Evolutionary conservation across 2,888 invertebrate species (phyloP), one percentile per base, ranked within the genome.

Genomic region (Mythimna vitellina): DNA sequence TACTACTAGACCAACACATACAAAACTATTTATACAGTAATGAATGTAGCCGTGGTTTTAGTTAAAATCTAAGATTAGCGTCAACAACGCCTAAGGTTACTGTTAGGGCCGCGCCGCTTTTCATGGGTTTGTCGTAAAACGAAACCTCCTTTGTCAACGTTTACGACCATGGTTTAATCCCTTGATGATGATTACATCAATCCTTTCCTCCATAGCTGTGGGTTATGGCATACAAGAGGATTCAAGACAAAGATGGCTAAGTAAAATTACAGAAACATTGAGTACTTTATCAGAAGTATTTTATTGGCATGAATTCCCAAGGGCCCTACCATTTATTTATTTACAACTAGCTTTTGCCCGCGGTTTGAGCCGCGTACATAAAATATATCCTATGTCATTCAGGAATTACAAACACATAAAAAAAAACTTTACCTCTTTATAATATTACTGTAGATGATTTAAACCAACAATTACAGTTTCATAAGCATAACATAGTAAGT

Each of bases 171-270:
- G 62, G 60, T 60, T 67, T 74, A 73, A 80, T 80, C 70, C 70
- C 70, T 67, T 76, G 63, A 81, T 80, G 72, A 76, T 81, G 76
- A 85, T 83, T 78, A 76, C 72, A 71, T 57, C 58, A 72, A 78
- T 61, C 77, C 64, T 61, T 67, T 68, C 68, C 67, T 65, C 64
- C 61, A 32, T 54, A 32, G n/a, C 10, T 65, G 35, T 63, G 62
- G 69, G 65, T 73, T 84, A 73, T 25, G 17, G 38, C 10, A 22
- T 51, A 29, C 6, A 35, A 20, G 25, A 46, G n/a, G 8, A 51
- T 58, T 51, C 14, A 73, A 49, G 38, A 51, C n/a, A n/a, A 20
- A 57, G 56, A 29, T 46, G 6, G 20, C 3, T 22, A 4, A 7
- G 20, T 2, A 49, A 76, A 75, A 51, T 12, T 38, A 5, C 12